A percentile compares a stretch with the other conserved stretches of the same genome.
phyloP scores from a whole-genome alignment of 2,888 invertebrate genomes.

The Mantis religiosa region DNA sequence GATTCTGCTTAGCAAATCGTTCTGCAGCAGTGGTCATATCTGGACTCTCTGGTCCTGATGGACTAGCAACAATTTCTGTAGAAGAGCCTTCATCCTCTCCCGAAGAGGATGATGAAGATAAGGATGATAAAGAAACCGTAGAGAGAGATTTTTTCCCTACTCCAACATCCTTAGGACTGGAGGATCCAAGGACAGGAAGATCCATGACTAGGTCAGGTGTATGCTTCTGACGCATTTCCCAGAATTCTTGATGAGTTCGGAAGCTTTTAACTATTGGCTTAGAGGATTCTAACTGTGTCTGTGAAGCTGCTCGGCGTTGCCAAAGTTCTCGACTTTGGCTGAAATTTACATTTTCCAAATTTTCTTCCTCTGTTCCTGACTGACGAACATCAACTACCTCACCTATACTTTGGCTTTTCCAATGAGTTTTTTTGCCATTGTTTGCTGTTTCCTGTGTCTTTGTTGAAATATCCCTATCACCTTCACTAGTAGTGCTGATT shows the following conservation, averaged over 20 bases:
- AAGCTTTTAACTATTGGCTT: conserved; percentile 30
- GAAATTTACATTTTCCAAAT: conserved; percentile 42
- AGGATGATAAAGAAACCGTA: conserved; percentile 19
- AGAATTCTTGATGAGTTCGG: conserved; percentile 41
- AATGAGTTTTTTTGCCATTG: conserved; percentile 36
- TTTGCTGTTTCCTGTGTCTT: neutral
- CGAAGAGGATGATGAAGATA: conserved; percentile 24
- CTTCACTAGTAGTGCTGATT: conserved; percentile 25
- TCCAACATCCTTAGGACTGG: conserved; percentile 41
- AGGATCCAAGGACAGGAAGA: conserved; percentile 56
- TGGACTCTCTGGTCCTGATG: conserved; percentile 52
- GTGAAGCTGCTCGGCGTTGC: conserved; percentile 57
- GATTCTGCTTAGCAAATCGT: conserved; percentile 73
- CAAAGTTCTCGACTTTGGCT: conserved; percentile 56
- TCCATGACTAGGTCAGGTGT: conserved; percentile 83
- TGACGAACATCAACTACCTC: neutral
- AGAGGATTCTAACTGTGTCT: conserved; percentile 41
- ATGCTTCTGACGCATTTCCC: conserved; percentile 52
- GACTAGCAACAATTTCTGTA: conserved; percentile 23
- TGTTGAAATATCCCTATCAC: conserved; percentile 3
- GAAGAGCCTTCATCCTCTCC: conserved; percentile 38
- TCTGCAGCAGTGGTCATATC: conserved; percentile 72
- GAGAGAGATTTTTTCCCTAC: conserved; percentile 35
- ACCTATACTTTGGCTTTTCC: conserved; percentile 49
- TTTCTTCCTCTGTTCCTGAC: conserved; percentile 38